Evolutionary conservation across 1,140 invertebrate species (phyloP).

Genomic region (Pseudobourletiella spinata): DNA sequence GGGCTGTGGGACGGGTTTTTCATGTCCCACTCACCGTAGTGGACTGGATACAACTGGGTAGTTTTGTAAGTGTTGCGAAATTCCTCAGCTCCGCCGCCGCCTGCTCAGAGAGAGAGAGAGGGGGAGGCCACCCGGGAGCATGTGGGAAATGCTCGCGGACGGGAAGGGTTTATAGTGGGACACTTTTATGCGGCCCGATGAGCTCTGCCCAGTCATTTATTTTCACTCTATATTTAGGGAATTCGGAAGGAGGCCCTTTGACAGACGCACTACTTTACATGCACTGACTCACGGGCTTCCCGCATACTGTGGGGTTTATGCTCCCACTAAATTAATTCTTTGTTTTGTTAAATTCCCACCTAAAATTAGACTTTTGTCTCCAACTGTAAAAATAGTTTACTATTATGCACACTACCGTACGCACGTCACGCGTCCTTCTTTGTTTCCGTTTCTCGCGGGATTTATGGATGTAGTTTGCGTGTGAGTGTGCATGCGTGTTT

Average conservation of each 20-base stretch:
- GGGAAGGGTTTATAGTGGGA: no score
- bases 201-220: background rate
- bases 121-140: no score
- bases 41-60: no score
- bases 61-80: no score
- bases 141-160: no score
- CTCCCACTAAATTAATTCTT: slow-evolving; percentile 8
- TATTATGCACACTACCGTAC: background rate
- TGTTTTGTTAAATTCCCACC: slow-evolving; percentile 2
- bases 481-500: background rate
- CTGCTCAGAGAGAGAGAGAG: no score
- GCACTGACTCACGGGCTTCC: background rate
- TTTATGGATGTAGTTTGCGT: background rate
- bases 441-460: background rate
- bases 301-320: background rate
- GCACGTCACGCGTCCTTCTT: background rate
- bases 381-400: background rate
- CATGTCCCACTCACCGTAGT: no score
- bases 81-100: no score
- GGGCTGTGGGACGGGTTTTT: no score
- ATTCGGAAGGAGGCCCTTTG: background rate
- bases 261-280: background rate
- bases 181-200: background rate
- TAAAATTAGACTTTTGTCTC: background rate
- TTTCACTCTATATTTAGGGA: background rate